phyloP scores from a whole-genome alignment of 2,797 vertebrate genomes.

The Labeo calbasu region DNA sequence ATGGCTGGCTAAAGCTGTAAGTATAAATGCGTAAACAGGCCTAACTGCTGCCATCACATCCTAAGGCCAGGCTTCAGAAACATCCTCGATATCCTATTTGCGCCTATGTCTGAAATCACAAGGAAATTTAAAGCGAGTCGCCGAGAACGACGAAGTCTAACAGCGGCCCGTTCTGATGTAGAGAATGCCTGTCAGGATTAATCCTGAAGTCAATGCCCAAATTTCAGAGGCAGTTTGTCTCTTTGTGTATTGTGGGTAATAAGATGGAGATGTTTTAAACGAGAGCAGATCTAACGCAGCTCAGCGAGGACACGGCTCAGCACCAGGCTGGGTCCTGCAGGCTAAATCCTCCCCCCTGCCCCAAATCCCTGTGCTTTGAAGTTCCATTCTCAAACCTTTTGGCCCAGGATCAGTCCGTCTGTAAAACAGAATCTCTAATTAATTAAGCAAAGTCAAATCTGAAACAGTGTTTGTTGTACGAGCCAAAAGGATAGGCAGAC shows the following conservation, averaged over 20 bases:
- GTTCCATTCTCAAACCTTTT: constrained; percentile 96
- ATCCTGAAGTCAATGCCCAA: constrained; percentile 39
- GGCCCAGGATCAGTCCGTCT: constrained; percentile 97
- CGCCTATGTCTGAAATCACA: constrained; percentile 8
- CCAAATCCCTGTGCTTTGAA: constrained; percentile 91
- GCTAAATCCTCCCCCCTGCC: constrained; percentile 57
- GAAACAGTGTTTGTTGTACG: constrained; percentile 99
- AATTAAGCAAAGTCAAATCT: constrained; percentile 99
- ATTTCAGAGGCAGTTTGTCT: constrained; percentile 52
- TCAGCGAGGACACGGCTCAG: constrained; percentile 48
- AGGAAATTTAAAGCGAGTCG: neutral
- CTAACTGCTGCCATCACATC: constrained; percentile 16
- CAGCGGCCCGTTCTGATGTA: neutral
- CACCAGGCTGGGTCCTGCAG: constrained; percentile 59
- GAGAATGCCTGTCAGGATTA: constrained; percentile 24
- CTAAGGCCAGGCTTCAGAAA: constrained; percentile 11
- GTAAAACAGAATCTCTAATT: constrained; percentile 99
- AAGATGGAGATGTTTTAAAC: constrained; percentile 62
- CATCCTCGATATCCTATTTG: neutral
- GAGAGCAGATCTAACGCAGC: constrained; percentile 56
- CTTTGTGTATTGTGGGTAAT: constrained; percentile 50
- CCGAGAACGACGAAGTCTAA: neutral
- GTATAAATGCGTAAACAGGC: constrained; percentile 1
- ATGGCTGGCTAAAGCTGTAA: constrained; percentile 14
- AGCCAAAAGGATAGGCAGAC: constrained; percentile 93